Base-by-base conservation (phyloP, 2,888 invertebrate species). In the Torymus texanus region DNA sequence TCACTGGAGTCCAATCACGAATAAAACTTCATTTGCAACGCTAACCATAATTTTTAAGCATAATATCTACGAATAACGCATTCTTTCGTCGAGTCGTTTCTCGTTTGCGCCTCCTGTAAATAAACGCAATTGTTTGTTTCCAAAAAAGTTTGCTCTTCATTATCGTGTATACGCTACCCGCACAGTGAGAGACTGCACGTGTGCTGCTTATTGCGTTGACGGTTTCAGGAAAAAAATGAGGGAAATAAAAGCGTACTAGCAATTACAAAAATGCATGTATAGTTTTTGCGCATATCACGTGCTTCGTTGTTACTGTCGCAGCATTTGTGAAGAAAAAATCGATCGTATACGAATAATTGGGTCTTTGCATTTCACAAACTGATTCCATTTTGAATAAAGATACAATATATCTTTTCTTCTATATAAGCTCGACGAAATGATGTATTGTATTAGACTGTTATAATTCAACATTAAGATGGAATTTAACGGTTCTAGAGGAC, bases 1-100 rank as follows among this genome's bases (percentile, higher is more conserved):
- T 73, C 73, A 72, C 78, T 78, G 59, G 56, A 72, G 58, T 66
- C 81, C 83, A 81, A 82, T 58, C 70, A 75, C 56, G 12, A 82
- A 61, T 72, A 14, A 78, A 82, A 63, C 55, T 72, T 76, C 4
- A 29, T 29, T 29, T 29, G 29, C 29, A 29, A 29, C 29, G 29
- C 29, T 29, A 29, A 29, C 29, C 29, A 29, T 29, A 29, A 29
- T 29, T 29, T 29, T 29, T 29, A 29, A 29, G 29, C 2, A 29
- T 2, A 29, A 29, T 29, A 29, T 29, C 4, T 5, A 29, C 3
- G 29, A 5, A 29, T 2, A 29, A 66, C 68, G 11, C 41, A 10
- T 76, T 68, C 53, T 2, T n/a, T 56, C 21, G 18, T 51, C 29
- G 58, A 65, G 63, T 29, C 29, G 29, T 58, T 56, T 1, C 63